Evolutionary conservation across 30 jellyfish, hydroid and myxozoan species (phyloP).

Genomic region (Cassiopea andromeda): DNA sequence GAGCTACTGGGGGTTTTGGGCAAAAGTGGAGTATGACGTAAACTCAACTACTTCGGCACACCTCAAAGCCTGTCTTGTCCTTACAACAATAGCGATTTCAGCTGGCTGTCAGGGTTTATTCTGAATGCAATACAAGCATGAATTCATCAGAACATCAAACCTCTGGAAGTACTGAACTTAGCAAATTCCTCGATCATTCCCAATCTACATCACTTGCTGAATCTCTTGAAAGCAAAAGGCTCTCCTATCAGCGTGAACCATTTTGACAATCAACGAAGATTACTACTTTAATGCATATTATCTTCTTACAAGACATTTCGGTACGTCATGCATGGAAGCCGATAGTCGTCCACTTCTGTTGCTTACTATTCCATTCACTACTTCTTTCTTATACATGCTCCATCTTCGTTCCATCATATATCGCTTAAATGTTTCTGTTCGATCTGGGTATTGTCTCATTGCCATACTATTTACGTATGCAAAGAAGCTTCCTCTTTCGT

Average conservation of each 20-base stretch:
- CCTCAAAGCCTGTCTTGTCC: too few species aligned
- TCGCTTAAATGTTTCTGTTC: conserved; percentile 62
- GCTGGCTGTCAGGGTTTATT: too few species aligned
- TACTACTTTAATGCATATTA: background rate
- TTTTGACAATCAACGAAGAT: background rate
- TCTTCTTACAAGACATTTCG: conserved; percentile 26
- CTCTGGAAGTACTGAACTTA: too few species aligned
- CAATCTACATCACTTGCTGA: too few species aligned
- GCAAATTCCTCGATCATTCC: too few species aligned
- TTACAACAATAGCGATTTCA: too few species aligned
- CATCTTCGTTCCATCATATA: conserved; percentile 55
- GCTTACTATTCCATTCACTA: conserved; percentile 61
- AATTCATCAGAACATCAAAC: too few species aligned
- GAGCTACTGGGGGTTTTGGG: too few species aligned
- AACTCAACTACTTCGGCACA: too few species aligned
- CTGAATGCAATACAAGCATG: too few species aligned
- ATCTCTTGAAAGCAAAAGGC: too few species aligned
- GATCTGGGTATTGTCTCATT: conserved; percentile 57
- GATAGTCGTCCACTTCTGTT: conserved; percentile 37
- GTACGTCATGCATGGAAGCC: conserved; percentile 55
- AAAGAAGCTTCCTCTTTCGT: conserved; percentile 57
- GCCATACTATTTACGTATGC: conserved; percentile 33
- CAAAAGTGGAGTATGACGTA: too few species aligned
- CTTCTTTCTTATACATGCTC: conserved; percentile 63
- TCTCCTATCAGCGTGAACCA: background rate